Conservation (phyloP, 2,113 vertebrate genomes). For the Corythoichthys haematopterus region DNA sequence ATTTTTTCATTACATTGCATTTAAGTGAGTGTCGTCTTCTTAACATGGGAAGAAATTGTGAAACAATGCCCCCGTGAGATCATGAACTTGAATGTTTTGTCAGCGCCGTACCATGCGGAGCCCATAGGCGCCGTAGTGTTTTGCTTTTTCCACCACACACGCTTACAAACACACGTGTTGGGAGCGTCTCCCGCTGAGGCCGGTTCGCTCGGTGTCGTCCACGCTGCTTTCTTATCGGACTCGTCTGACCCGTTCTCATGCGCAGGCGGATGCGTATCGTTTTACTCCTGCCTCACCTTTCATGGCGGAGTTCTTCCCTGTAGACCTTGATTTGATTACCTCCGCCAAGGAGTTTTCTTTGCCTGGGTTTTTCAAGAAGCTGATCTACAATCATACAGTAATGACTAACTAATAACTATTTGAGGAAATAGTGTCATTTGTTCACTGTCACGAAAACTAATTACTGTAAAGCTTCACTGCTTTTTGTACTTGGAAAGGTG, state of each 20-base stretch:
- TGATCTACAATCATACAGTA: no score
- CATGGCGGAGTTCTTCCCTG: constrained; percentile 7
- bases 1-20: neutral
- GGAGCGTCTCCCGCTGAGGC: constrained; percentile 14
- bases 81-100: constrained; percentile 44
- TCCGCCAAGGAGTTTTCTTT: no score
- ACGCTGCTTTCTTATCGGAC: constrained; percentile 29
- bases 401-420: no score
- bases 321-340: no score
- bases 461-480: no score
- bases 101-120: constrained; percentile 36
- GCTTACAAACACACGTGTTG: constrained; percentile 10
- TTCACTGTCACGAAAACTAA: no score
- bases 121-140: constrained; percentile 37
- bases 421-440: no score
- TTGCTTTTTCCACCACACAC: constrained; percentile 16
- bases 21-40: neutral
- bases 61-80: constrained; percentile 29
- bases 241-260: constrained; percentile 39
- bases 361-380: no score
- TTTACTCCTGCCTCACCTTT: constrained; percentile 12
- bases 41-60: constrained; percentile 27
- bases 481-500: no score
- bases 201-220: constrained; percentile 9
- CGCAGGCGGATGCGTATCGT: constrained; percentile 31